phyloP scores from a whole-genome alignment of 2,888 invertebrate species.

The Cosmia pyralina region DNA sequence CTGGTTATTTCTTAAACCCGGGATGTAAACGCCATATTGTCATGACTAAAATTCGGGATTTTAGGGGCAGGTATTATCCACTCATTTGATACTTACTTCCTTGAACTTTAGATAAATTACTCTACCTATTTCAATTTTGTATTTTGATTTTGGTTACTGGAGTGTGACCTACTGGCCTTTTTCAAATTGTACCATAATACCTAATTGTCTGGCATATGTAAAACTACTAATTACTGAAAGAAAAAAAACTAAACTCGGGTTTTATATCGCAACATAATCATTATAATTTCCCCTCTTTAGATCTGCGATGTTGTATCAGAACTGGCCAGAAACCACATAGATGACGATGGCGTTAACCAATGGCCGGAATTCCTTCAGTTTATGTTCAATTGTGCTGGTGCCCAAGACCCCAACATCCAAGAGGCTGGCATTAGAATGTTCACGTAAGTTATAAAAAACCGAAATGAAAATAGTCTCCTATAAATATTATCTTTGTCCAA shows the following conservation, averaged over 20 bases:
- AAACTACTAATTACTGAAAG: background rate
- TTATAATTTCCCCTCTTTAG: constrained; percentile 65
- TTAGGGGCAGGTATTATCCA: background rate
- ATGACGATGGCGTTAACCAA: constrained; percentile 98
- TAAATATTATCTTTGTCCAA: constrained; percentile 5
- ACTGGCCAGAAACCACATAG: constrained; percentile 97
- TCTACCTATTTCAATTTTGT: background rate
- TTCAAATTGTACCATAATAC: background rate
- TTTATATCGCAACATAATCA: background rate
- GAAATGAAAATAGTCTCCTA: background rate
- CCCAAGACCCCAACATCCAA: constrained; percentile 95
- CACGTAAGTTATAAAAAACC: constrained; percentile 90
- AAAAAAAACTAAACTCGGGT: background rate
- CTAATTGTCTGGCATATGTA: background rate
- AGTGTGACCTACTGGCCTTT: too few relatives aligned
- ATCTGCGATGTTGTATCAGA: constrained; percentile 99
- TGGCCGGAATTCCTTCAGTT: constrained; percentile 99
- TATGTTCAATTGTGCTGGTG: constrained; percentile 98
- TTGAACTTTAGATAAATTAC: background rate
- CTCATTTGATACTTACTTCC: too few relatives aligned
- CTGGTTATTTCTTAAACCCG: background rate
- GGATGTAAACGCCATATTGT: too few relatives aligned
- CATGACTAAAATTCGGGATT: background rate
- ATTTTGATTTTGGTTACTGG: background rate
- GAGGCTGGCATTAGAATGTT: constrained; percentile 98